phyloP scores from a whole-genome alignment of 2,797 vertebrate species.

The Spinibarbus caldwelli region DNA sequence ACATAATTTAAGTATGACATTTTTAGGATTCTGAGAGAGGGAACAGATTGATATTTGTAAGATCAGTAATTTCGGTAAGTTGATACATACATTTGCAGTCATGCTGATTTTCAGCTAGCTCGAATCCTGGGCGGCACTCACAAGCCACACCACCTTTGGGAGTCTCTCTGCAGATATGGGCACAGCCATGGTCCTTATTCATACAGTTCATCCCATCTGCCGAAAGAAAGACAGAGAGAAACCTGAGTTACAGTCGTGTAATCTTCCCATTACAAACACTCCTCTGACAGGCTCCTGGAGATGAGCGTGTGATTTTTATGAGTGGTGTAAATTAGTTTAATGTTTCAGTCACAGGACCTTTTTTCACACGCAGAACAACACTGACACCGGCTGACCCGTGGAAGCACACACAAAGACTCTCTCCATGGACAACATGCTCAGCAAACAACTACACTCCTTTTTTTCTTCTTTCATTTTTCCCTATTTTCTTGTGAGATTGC shows the following conservation, averaged over 20 bases:
- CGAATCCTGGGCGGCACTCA: slow-evolving; percentile 97
- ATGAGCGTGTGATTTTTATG: slow-evolving; percentile 66
- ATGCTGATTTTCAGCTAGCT: slow-evolving; percentile 95
- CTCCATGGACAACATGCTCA: slow-evolving; percentile 30
- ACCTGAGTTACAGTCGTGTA: slow-evolving; percentile 47
- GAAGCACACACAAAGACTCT: slow-evolving; percentile 41
- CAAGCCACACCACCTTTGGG: slow-evolving; percentile 97
- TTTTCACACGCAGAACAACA: slow-evolving; percentile 41
- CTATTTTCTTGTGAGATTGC: background rate
- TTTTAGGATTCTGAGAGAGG: background rate
- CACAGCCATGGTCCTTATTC: slow-evolving; percentile 98
- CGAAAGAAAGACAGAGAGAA: slow-evolving; percentile 22
- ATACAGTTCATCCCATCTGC: slow-evolving; percentile 91
- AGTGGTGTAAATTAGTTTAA: slow-evolving; percentile 69
- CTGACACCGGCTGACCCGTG: slow-evolving; percentile 53
- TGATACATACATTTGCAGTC: slow-evolving; percentile 95
- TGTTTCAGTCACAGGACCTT: slow-evolving; percentile 59
- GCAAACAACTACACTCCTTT: slow-evolving; percentile 34
- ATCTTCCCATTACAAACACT: slow-evolving; percentile 60
- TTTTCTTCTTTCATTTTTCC: background rate
- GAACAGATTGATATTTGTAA: background rate
- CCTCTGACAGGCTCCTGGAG: slow-evolving; percentile 61
- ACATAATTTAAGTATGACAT: background rate
- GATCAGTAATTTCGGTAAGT: background rate
- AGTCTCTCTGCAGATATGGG: slow-evolving; percentile 97